Conservation (phyloP, 2,888 invertebrate genomes). For the Diarsia brunnea region DNA sequence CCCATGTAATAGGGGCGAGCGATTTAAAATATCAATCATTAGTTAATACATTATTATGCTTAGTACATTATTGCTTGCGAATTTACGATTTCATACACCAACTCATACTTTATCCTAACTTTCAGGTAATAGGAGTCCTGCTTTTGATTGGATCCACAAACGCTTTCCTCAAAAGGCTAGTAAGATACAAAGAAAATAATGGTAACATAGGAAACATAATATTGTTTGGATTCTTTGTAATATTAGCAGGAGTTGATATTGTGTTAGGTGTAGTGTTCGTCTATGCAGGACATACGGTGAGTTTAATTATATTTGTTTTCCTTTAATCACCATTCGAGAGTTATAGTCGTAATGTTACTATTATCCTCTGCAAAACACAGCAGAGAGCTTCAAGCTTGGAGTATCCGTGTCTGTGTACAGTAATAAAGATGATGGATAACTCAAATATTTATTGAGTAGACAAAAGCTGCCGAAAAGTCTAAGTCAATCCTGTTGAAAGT, state of each 20-base stretch:
- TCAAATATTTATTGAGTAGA: too few species aligned
- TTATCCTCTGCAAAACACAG: too few species aligned
- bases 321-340: not conserved
- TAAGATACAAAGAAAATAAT: not conserved
- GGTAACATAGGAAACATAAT: not conserved
- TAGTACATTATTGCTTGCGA: not conserved
- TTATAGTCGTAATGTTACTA: too few species aligned
- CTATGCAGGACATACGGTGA: constrained; percentile 36
- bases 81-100: not conserved
- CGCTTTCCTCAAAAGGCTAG: not conserved
- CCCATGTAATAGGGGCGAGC: too few species aligned
- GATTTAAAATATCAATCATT: not conserved
- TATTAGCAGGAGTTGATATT: constrained; percentile 30
- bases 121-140: constrained; percentile 25
- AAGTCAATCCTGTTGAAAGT: not conserved
- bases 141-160: constrained; percentile 3
- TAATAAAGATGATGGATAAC: too few species aligned
- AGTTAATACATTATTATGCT: not conserved
- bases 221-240: constrained; percentile 13
- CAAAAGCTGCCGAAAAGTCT: not conserved
- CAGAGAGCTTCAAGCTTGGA: too few species aligned
- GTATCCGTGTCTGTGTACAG: too few species aligned
- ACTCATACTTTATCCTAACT: not conserved
- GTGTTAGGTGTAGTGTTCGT: constrained; percentile 31
- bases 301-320: not conserved